phyloP scores from a whole-genome alignment of 2,113 vertebrate genomes.

The Alouatta palliata region DNA sequence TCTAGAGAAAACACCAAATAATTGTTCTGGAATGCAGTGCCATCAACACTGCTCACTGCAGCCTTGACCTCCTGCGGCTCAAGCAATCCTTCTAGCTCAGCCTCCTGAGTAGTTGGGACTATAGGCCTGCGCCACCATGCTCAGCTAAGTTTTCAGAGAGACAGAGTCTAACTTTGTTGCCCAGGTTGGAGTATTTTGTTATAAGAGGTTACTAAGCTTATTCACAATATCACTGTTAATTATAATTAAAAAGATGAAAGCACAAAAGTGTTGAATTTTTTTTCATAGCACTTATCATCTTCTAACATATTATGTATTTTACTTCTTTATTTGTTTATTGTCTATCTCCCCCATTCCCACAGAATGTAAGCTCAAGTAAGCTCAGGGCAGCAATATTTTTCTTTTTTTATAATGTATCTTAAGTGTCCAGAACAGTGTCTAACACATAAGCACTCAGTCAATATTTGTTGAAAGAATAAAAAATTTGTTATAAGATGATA shows the following conservation, averaged over 20 bases:
- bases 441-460: neutral
- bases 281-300: neutral
- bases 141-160: too few relatives aligned
- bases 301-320: neutral
- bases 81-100: too few relatives aligned
- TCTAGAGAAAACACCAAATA: neutral
- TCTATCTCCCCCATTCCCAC: neutral
- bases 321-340: neutral
- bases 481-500: neutral
- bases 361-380: neutral
- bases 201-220: neutral
- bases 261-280: neutral
- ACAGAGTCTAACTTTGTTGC: too few relatives aligned
- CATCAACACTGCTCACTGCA: neutral
- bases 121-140: too few relatives aligned
- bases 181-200: neutral
- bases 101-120: too few relatives aligned
- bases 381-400: neutral
- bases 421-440: neutral
- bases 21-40: conserved; percentile 30
- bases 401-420: neutral
- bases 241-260: neutral
- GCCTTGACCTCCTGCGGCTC: too few relatives aligned
- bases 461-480: neutral
- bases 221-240: neutral